phyloP scores from a whole-genome alignment of 2,797 vertebrate species.

The Lutjanus campechanus region DNA sequence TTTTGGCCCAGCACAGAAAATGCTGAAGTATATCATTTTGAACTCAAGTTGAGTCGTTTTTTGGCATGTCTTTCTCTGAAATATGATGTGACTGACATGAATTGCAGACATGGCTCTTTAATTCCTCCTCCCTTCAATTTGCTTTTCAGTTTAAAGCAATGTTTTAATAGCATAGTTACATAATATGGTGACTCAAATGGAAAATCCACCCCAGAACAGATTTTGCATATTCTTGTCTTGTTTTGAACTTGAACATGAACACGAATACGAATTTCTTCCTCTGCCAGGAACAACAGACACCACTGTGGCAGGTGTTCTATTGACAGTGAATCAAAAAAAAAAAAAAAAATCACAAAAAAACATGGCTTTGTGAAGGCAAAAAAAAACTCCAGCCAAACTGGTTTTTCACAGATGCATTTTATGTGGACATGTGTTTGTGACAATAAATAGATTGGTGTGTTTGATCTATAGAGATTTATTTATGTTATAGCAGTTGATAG shows the following conservation, averaged over 20 bases:
- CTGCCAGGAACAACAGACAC: conserved; percentile 10
- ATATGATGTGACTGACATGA: conserved; percentile 28
- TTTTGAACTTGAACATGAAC: conserved; percentile 47
- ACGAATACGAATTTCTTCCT: conserved; percentile 21
- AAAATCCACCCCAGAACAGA: conserved; percentile 48
- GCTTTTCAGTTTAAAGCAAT: conserved; percentile 30
- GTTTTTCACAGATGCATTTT: conserved; percentile 6
- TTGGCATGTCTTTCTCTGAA: conserved; percentile 21
- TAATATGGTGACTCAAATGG: conserved; percentile 50
- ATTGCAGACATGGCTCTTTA: conserved; percentile 24
- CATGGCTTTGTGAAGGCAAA: conserved; percentile 11
- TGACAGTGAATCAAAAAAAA: conserved; percentile 21
- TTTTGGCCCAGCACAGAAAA: conserved; percentile 18
- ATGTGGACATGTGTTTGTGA: background rate
- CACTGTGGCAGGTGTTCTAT: conserved; percentile 8
- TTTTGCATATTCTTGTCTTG: conserved; percentile 34
- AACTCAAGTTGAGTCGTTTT: conserved; percentile 34
- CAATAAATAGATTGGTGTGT: background rate
- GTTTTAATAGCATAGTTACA: conserved; percentile 47
- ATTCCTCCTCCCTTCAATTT: conserved; percentile 31
- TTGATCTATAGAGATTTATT: conserved; percentile 11
- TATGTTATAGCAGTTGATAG: background rate
- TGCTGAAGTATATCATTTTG: conserved; percentile 2
- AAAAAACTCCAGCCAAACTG: background rate
- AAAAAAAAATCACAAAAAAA: background rate